A percentile compares a stretch with the other conserved stretches of the same genome.
These are phyloP conservation scores for Perodicticus potto DNA, from an alignment of 2,797 vertebrate genomes.

Conservation along the genomic window DNA sequence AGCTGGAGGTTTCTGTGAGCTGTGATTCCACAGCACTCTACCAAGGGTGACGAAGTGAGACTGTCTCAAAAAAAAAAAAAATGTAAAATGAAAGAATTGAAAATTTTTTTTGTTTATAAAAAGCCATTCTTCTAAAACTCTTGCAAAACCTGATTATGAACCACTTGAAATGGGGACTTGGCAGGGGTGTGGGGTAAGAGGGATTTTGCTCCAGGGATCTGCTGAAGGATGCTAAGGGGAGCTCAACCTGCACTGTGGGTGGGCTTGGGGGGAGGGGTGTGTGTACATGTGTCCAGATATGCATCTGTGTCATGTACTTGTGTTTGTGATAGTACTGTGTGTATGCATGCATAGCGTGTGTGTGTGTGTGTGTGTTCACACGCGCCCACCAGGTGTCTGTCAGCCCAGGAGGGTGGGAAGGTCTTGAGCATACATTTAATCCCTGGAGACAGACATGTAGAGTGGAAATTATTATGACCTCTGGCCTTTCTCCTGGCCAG, in stretches of 20 bases:
- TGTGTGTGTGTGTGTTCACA: neutral
- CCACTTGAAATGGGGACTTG: neutral
- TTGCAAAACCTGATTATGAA: neutral
- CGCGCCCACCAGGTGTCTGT: neutral
- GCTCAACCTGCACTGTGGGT: too few species aligned
- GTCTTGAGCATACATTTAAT: neutral
- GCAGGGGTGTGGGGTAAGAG: neutral
- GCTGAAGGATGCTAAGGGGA: rapidly evolving
- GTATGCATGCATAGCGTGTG: too few species aligned
- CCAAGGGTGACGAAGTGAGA: too few species aligned
- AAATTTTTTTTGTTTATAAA: neutral
- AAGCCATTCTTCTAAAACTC: neutral
- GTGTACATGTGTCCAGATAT: rapidly evolving
- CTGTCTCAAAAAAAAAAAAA: too few species aligned
- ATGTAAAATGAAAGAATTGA: neutral
- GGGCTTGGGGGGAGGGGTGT: rapidly evolving
- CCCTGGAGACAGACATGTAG: neutral
- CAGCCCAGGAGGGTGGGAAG: rapidly evolving
- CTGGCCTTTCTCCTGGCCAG: neutral
- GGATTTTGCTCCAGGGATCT: too few species aligned
- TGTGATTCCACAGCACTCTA: too few species aligned
- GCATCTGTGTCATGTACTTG: neutral
- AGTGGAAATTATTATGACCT: neutral
- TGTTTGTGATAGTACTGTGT: neutral
- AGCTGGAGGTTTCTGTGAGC: too few species aligned